Conservation (phyloP, 2,797 vertebrate species). For the Lutjanus argentimaculatus region DNA sequence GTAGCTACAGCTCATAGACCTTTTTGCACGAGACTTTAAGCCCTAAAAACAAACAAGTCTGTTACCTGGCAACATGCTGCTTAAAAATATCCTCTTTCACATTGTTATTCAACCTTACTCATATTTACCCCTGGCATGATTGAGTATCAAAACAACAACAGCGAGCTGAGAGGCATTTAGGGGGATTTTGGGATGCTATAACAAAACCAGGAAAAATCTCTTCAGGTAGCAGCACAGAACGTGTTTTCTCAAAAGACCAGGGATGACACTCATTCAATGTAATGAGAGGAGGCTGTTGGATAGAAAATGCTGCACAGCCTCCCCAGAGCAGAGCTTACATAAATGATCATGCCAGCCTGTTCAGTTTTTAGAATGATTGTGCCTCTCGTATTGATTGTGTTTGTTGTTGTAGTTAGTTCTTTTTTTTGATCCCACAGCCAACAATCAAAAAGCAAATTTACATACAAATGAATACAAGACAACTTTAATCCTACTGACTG, state of each 20-base stretch:
- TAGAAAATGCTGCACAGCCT: not conserved
- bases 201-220: not conserved
- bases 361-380: not conserved
- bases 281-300: not conserved
- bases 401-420: too few species aligned
- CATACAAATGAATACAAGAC: too few species aligned
- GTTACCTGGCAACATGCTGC: constrained; percentile 43
- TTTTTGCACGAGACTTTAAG: too few species aligned
- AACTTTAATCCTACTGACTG: too few species aligned
- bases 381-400: not conserved
- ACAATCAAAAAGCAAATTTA: not conserved
- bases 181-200: not conserved
- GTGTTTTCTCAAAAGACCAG: not conserved
- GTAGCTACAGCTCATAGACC: too few species aligned
- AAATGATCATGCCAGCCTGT: not conserved
- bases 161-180: not conserved
- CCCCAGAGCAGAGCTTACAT: not conserved
- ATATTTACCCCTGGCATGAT: not conserved
- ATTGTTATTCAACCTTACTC: not conserved
- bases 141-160: not conserved
- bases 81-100: not conserved
- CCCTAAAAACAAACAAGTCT: not conserved
- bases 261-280: not conserved
- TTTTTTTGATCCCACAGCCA: not conserved
- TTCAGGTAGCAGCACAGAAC: not conserved